phyloP scores from a whole-genome alignment of 2,797 vertebrate species.

The Clamator glandarius region DNA sequence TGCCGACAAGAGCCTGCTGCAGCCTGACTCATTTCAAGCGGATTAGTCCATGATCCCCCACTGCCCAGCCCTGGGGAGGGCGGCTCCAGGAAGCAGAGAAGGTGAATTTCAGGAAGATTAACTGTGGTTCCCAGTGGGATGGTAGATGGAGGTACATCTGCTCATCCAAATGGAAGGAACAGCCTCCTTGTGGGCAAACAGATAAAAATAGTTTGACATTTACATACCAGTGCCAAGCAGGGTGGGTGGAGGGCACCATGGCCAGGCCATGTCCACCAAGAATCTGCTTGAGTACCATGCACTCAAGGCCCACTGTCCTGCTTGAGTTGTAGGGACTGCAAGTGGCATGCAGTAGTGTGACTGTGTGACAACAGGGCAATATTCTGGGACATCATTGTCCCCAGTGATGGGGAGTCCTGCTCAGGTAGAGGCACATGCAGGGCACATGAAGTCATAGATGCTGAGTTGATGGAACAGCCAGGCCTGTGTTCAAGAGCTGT shows the following conservation, averaged over 20 bases:
- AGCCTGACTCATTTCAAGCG: neutral
- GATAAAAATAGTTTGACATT: slow-evolving; percentile 64
- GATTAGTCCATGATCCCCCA: slow-evolving; percentile 20
- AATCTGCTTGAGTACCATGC: rapidly evolving
- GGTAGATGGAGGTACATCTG: slow-evolving; percentile 51
- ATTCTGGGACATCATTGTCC: neutral
- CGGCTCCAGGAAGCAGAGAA: neutral
- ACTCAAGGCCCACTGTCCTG: rapidly evolving
- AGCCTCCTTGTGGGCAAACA: neutral
- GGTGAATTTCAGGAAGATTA: slow-evolving; percentile 66
- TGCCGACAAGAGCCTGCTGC: neutral
- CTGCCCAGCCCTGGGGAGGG: neutral
- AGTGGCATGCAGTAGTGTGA: rapidly evolving
- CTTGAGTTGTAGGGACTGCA: neutral
- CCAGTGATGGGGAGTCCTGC: rapidly evolving
- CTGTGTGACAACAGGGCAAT: neutral
- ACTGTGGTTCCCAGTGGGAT: neutral
- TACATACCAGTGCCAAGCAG: slow-evolving; percentile 15
- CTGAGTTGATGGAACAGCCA: neutral
- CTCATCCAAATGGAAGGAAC: slow-evolving; percentile 30
- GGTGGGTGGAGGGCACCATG: rapidly evolving
- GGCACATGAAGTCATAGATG: rapidly evolving
- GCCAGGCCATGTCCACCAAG: neutral
- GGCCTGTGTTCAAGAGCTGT: rapidly evolving
- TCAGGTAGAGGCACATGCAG: neutral